Evolutionary conservation across 1,140 invertebrate species (phyloP), one percentile per base, ranked within the genome.

Genomic region (Leucophenga varia): DNA sequence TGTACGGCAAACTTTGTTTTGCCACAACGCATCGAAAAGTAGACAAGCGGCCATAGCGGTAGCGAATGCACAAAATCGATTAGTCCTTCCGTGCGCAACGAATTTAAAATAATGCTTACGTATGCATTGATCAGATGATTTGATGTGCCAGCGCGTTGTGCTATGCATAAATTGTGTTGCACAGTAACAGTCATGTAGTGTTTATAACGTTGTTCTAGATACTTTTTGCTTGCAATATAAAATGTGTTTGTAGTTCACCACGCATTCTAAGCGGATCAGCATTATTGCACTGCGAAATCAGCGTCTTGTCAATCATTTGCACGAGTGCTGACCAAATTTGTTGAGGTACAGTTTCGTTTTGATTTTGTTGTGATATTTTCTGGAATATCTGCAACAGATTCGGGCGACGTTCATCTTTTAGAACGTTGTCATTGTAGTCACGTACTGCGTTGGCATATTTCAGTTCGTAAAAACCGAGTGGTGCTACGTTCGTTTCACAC

Each of bases 11-110:
- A 90, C 55, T 84, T 83, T 4, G 89, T 78, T 71, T 95, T 90
- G 0, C 95, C 95, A 74, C 89, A 89, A 36, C 94, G 79, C 45
- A 97, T 77, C 59, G 91, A 95, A 73, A 93, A 95, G 73, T 94
- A 98, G 3, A 95, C 84, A 65, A 95, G 80, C 0, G 93, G 89
- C 72, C 72, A 75, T 3, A 95, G 79, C 1, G 93, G 93, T 51
- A 85, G 84, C 8, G 80, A 81, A 14, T 92, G 88, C 30, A 92
- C 89, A 2, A 92, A 68, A 3, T 86, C 85, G 68, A 93, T 90
- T 64, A 91, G 72, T 2, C 86, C 88, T 20, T 78, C 71, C 45
- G 75, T 72, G 41, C 75, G 72, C 14, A 79, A 68, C 6, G 73
- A 52, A 55, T 79, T 79, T 9, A 75, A 72, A 1, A 55, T 81